phyloP scores from a whole-genome alignment of 2,113 vertebrate genomes.

The Pantherophis guttatus region DNA sequence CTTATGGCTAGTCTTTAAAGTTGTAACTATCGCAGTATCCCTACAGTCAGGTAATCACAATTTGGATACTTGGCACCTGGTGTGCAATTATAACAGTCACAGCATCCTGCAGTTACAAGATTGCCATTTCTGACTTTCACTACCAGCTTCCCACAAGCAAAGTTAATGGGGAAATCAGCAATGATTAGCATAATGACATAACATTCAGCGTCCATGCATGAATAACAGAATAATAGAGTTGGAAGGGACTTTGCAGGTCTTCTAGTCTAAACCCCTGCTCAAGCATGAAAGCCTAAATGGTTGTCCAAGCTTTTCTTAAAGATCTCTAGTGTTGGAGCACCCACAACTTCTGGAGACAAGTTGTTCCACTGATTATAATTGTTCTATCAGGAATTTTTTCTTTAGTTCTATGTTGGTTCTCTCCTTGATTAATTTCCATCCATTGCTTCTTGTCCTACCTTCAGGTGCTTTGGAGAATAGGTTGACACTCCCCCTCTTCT shows the following conservation, averaged over 20 bases:
- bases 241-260: not conserved
- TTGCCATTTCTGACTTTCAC: not conserved
- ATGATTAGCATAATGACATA: not conserved
- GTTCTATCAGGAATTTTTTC: not conserved
- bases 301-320: not conserved
- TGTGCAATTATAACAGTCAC: not conserved
- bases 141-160: not conserved
- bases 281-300: not conserved
- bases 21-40: not conserved
- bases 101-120: not conserved
- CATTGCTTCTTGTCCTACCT: not conserved
- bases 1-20: not conserved
- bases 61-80: not conserved
- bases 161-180: not conserved
- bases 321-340: not conserved
- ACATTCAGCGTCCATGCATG: not conserved
- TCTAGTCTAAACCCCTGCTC: not conserved
- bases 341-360: not conserved
- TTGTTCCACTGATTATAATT: not conserved
- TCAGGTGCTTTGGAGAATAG: not conserved
- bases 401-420: not conserved
- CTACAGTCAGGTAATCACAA: not conserved
- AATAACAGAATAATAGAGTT: not conserved
- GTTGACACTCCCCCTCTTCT: not conserved
- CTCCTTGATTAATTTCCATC: not conserved